Percentiles rank a stretch among this genome's conserved stretches.
Evolutionary conservation across 2,113 vertebrate species (phyloP).

Genomic region (Rhipidura dahli): DNA sequence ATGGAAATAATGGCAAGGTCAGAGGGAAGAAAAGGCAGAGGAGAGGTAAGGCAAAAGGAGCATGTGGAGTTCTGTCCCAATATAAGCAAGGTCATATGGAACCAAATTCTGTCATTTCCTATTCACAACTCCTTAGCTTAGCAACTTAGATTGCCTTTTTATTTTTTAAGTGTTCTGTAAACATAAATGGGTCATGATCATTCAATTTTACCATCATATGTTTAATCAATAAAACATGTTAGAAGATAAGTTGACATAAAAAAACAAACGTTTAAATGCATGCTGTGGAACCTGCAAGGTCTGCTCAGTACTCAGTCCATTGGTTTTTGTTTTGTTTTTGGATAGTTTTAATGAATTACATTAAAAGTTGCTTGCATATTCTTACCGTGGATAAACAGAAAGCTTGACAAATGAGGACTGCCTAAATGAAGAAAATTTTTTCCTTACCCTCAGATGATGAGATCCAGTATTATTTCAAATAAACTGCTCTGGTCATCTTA

Average conservation of each 20-base stretch:
- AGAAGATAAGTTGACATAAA: neutral
- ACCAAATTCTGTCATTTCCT: neutral
- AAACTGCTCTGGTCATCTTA: neutral
- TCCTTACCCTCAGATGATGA: neutral
- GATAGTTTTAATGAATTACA: neutral
- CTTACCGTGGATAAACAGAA: neutral
- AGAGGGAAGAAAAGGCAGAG: neutral
- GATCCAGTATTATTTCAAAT: neutral
- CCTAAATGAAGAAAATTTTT: neutral
- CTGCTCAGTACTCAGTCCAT: neutral
- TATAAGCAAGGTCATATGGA: neutral
- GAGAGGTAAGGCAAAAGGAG: neutral
- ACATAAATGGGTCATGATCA: neutral
- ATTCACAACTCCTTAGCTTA: neutral
- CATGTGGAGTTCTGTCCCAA: neutral
- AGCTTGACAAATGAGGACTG: neutral
- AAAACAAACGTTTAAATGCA: neutral
- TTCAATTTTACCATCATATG: neutral
- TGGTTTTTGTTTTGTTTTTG: neutral
- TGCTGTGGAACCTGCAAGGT: neutral
- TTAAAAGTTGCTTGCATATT: neutral
- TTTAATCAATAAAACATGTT: neutral
- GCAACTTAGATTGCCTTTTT: neutral
- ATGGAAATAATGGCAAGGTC: neutral
- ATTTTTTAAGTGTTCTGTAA: neutral